phyloP scores from a whole-genome alignment of 2,797 vertebrate genomes.

The Epinephelus awoara region DNA sequence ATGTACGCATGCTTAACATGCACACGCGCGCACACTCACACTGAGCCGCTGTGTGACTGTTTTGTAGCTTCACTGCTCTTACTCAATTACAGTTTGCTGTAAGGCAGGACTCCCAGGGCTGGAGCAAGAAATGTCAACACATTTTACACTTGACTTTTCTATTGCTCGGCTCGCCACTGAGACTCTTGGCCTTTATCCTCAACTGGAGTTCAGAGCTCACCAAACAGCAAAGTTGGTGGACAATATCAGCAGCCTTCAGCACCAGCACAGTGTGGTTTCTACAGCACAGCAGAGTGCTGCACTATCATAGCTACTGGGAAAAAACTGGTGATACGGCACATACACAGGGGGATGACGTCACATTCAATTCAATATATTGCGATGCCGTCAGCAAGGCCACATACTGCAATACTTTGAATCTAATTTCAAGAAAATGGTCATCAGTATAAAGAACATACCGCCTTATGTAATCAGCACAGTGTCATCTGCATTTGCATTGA shows the following conservation, averaged over 20 bases:
- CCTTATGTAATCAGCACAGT: too few species aligned
- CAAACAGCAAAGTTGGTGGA: constrained; percentile 8
- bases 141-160: constrained; percentile 71
- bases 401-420: too few species aligned
- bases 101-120: constrained; percentile 59
- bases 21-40: background rate
- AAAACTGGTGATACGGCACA: too few species aligned
- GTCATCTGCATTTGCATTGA: too few species aligned
- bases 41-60: constrained; percentile 1
- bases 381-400: too few species aligned
- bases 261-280: background rate
- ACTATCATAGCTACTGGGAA: background rate
- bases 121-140: constrained; percentile 71
- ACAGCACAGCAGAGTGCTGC: constrained; percentile 1
- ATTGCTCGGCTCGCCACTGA: constrained; percentile 30
- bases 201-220: constrained; percentile 40
- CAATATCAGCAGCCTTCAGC: constrained; percentile 12
- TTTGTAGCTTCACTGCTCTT: constrained; percentile 57
- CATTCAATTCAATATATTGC: too few species aligned
- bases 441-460: too few species aligned
- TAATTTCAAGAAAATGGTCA: too few species aligned
- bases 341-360: too few species aligned
- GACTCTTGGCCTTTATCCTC: constrained; percentile 58
- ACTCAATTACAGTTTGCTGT: constrained; percentile 72
- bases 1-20: constrained; percentile 38